Percentiles rank a stretch among this genome's conserved stretches.
These are phyloP conservation scores for Centropus unirufus DNA, from an alignment of 2,113 vertebrate genomes.

Conservation along the genomic window DNA sequence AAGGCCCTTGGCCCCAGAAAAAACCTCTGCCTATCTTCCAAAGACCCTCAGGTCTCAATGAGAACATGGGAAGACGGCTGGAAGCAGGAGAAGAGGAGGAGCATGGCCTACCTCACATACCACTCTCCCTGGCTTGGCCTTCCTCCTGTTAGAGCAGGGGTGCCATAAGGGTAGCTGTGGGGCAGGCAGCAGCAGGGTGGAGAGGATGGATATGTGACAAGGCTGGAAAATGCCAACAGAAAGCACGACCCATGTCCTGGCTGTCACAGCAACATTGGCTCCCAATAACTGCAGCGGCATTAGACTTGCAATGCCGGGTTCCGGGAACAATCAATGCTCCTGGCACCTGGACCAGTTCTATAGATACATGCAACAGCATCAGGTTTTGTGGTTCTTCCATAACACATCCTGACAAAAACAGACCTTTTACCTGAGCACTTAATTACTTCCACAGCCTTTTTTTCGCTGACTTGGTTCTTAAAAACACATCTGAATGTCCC, in stretches of 20 bases:
- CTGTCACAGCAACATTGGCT: background rate
- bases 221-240: background rate
- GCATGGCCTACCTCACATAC: background rate
- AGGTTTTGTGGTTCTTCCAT: background rate
- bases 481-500: background rate
- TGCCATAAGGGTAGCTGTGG: background rate
- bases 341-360: background rate
- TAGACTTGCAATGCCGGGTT: background rate
- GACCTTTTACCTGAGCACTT: conserved; percentile 47
- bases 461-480: background rate
- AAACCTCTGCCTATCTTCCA: background rate
- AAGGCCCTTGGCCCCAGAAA: background rate
- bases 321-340: background rate
- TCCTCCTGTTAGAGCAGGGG: background rate
- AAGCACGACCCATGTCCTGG: background rate
- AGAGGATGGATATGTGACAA: background rate
- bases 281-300: fast-evolving
- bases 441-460: background rate
- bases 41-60: background rate
- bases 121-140: fast-evolving
- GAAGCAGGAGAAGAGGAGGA: background rate
- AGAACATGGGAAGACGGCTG: background rate
- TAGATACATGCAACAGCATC: background rate
- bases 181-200: background rate
- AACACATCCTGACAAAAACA: background rate